These are phyloP conservation scores for Lasioglossum albipes DNA, from an alignment of 1,140 invertebrate genomes.

Conservation along the genomic window DNA sequence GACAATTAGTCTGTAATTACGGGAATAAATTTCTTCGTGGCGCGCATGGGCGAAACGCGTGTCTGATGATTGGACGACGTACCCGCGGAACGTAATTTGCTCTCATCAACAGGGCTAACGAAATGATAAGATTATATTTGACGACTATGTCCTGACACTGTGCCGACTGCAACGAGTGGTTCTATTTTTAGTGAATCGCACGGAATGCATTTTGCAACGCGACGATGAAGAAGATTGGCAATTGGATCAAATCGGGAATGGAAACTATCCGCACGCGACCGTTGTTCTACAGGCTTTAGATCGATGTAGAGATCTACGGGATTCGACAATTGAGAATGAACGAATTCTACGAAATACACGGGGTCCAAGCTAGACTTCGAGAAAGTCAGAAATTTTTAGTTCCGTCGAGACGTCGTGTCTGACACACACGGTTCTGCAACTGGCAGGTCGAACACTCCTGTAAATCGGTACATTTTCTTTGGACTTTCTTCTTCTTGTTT, in stretches of 20 bases:
- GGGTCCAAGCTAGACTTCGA: neutral
- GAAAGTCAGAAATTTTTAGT: neutral
- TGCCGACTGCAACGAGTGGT: neutral
- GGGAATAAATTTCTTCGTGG: neutral
- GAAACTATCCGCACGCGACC: neutral
- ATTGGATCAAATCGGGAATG: neutral
- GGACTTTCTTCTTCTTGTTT: neutral
- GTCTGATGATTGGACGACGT: neutral
- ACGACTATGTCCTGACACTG: neutral
- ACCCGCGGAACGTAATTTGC: neutral
- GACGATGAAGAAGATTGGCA: slow-evolving; percentile 17
- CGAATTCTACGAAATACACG: neutral
- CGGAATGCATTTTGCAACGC: neutral
- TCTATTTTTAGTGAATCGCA: neutral
- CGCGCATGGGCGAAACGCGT: neutral
- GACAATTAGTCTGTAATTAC: slow-evolving; percentile 23
- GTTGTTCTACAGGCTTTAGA: slow-evolving; percentile 3
- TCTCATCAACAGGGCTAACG: neutral
- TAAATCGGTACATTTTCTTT: neutral
- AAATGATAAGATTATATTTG: no score
- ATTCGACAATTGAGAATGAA: neutral
- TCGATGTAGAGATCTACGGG: neutral
- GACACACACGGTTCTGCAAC: neutral
- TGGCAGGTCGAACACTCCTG: neutral
- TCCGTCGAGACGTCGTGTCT: neutral